Conservation (phyloP, 2,113 vertebrate species). For the Podocnemis expansa region DNA sequence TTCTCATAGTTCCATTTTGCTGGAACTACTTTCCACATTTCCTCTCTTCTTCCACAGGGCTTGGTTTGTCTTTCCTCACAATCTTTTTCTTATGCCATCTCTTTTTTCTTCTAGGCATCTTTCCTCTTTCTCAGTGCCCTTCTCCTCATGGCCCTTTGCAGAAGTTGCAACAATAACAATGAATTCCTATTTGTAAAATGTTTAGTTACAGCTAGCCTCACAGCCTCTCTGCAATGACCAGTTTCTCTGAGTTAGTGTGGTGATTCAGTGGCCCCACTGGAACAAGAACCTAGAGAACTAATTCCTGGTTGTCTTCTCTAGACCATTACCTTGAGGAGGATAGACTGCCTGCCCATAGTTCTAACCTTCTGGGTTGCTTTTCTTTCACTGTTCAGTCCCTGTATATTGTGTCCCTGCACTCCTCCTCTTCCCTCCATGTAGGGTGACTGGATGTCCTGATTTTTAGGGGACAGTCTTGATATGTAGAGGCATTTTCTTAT, state of each 20-base stretch:
- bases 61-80: constrained; percentile 14
- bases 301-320: background rate
- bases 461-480: too few species aligned
- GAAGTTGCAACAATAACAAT: constrained; percentile 15
- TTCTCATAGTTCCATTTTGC: background rate
- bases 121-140: background rate
- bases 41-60: background rate
- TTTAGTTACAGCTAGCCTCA: background rate
- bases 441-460: too few species aligned
- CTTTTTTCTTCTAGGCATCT: constrained; percentile 23
- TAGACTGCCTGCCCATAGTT: background rate
- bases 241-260: background rate
- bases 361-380: background rate
- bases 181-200: constrained; percentile 9
- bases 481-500: too few species aligned
- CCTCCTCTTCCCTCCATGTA: too few species aligned
- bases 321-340: background rate
- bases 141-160: background rate
- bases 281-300: background rate
- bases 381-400: background rate
- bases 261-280: background rate
- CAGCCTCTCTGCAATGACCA: too few species aligned
- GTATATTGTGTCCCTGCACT: background rate
- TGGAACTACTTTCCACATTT: background rate
- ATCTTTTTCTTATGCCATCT: constrained; percentile 7